Conservation (phyloP, 2,888 invertebrate species). For the Campoletis raptor region DNA sequence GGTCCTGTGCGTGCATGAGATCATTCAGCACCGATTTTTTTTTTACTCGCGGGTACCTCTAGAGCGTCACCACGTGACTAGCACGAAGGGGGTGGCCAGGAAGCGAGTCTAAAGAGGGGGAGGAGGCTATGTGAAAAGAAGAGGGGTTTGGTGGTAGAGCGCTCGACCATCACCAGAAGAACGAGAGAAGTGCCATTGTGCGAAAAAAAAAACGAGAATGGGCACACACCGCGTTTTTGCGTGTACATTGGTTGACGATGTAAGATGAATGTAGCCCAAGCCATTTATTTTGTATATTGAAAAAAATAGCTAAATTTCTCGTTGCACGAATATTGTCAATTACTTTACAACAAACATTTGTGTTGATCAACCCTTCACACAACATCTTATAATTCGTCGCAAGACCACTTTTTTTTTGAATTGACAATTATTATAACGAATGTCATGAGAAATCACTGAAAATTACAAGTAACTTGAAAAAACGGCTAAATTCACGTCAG, state of each 20-base stretch:
- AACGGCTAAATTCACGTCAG: too few species aligned
- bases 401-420: too few species aligned
- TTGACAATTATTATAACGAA: background rate
- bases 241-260: conserved; percentile 16
- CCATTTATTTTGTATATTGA: background rate
- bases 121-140: conserved; percentile 36
- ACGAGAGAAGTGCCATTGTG: conserved; percentile 77
- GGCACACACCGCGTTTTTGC: conserved; percentile 50
- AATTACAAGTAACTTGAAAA: background rate
- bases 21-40: conserved; percentile 48
- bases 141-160: conserved; percentile 50
- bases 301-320: background rate
- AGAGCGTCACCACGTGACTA: conserved; percentile 54
- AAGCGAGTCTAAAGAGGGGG: conserved; percentile 11
- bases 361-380: background rate
- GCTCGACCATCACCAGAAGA: conserved; percentile 52
- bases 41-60: conserved; percentile 46
- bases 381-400: too few species aligned
- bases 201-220: conserved; percentile 71
- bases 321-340: background rate
- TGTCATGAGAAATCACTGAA: background rate
- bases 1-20: conserved; percentile 42
- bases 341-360: background rate
- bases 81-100: conserved; percentile 53
- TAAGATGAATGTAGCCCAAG: conserved; percentile 37